Evolutionary conservation across 2,797 vertebrate species (phyloP), one percentile per base, ranked within the genome.

Genomic region (Holocentrus rufus): DNA sequence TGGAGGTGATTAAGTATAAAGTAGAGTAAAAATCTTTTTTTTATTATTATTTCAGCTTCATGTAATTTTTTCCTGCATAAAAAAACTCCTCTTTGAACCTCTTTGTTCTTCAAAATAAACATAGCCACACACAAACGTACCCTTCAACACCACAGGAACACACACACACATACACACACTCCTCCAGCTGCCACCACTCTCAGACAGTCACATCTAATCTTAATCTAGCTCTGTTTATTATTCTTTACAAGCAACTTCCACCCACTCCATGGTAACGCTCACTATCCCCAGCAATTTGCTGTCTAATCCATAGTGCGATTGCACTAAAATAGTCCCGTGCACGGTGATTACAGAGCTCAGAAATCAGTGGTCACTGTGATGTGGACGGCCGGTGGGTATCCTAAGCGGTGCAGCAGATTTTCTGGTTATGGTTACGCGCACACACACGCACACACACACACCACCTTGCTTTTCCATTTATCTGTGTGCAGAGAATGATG

Each of bases 381-480:
- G 94, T 94, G 94, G 93, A 90, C 76, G 65, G 82, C 74, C 85
- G 81, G 86, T 85, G 84, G 84, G 85, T 87, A 91, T 85, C 89
- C 89, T 92, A 92, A 95, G 86, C 80, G 57, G 77, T 90, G 83
- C 82, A 92, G 89, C 94, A 94, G 92, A 93, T 90, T 91, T 90
- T 87, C 85, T 88, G 88, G 85, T 89, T 57, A 74, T 5, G 83
- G 88, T 77, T 77, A 53, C 34, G 44, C 64, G 34, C 64, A 46
- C 57, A 34, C 55, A 39, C 57, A 42, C 39, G 27, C 70, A 57
- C 53, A 13, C 71, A 60, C 75, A 82, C 53, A 79, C 88, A 74
- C 85, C 89, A 93, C 92, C 93, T 93, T 92, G 89, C 85, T 92
- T 93, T 93, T 92, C 88, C 90, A 90, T 93, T 85, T 82, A 86